Evolutionary conservation across 2,113 vertebrate species (phyloP).

Genomic region (Macrotis lagotis): DNA sequence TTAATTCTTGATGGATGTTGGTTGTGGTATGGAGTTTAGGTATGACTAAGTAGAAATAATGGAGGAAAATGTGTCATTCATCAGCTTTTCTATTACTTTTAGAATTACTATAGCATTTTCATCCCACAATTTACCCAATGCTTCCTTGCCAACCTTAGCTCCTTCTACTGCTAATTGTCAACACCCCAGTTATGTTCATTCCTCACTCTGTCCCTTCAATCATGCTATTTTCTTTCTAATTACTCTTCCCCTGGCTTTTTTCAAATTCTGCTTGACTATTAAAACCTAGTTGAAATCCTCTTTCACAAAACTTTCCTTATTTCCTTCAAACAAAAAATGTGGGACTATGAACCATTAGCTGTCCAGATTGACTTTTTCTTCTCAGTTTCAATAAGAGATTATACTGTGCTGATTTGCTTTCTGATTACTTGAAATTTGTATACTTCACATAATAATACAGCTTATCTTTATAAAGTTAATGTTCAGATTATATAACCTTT

Average conservation of each 20-base stretch:
- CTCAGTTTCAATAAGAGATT: not conserved
- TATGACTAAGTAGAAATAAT: not conserved
- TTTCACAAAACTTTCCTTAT: not conserved
- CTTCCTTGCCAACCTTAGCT: not conserved
- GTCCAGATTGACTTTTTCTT: not conserved
- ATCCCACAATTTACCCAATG: not conserved
- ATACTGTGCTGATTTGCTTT: slow-evolving; percentile 35
- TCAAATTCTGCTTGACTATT: not conserved
- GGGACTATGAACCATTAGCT: not conserved
- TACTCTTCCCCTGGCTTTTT: not conserved
- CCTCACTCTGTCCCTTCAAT: not conserved
- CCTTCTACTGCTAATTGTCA: not conserved
- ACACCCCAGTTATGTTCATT: not conserved
- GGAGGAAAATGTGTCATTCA: not conserved
- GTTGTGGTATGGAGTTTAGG: not conserved
- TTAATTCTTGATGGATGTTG: not conserved
- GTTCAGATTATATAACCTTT: slow-evolving; percentile 36
- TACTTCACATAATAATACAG: not conserved
- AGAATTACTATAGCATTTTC: not conserved
- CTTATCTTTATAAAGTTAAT: slow-evolving; percentile 36
- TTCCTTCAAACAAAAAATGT: not conserved
- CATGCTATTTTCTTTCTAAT: not conserved
- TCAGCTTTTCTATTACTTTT: not conserved
- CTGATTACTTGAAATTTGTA: slow-evolving; percentile 26
- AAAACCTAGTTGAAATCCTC: not conserved